Evolutionary conservation across 2,797 vertebrate genomes (phyloP).

Genomic region (Sebastes ruberrimus): DNA sequence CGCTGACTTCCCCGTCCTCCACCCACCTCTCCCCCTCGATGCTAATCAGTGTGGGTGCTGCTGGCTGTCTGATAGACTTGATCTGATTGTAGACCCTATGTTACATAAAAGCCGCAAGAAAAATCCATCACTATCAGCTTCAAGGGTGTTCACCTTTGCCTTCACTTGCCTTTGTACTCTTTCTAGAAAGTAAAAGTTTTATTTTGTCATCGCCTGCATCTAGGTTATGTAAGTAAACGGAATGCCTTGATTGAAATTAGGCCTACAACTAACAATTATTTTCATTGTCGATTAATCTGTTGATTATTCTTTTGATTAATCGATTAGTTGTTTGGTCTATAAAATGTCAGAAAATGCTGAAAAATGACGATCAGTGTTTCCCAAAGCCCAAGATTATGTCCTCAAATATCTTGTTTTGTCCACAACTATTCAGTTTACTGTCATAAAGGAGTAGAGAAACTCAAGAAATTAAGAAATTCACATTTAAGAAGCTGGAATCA

Average conservation of each 20-base stretch:
- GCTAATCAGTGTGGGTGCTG: slow-evolving; percentile 65
- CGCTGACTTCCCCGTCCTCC: slow-evolving; percentile 24
- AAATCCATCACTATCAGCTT: not conserved
- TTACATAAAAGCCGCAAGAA: not conserved
- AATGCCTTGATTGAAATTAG: not conserved
- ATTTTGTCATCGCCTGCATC: rapidly evolving
- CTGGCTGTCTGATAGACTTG: slow-evolving; percentile 34
- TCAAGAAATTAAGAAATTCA: too few species aligned
- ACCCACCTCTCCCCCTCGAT: slow-evolving; percentile 28
- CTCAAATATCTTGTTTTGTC: too few species aligned
- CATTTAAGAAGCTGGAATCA: too few species aligned
- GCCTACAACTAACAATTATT: too few species aligned
- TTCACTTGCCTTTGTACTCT: not conserved
- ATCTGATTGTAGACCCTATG: slow-evolving; percentile 24
- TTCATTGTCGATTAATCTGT: too few species aligned
- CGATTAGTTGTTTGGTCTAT: too few species aligned
- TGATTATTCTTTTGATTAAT: too few species aligned
- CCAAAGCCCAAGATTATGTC: too few species aligned
- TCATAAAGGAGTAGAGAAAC: too few species aligned
- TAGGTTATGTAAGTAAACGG: not conserved
- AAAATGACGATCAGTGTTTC: too few species aligned
- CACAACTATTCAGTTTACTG: too few species aligned
- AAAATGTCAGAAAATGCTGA: too few species aligned
- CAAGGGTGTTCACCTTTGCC: not conserved
- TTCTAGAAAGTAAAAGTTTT: not conserved